Evolutionary conservation across 2,888 invertebrate species (phyloP).

Genomic region (Drepanosiphum platanoidis): DNA sequence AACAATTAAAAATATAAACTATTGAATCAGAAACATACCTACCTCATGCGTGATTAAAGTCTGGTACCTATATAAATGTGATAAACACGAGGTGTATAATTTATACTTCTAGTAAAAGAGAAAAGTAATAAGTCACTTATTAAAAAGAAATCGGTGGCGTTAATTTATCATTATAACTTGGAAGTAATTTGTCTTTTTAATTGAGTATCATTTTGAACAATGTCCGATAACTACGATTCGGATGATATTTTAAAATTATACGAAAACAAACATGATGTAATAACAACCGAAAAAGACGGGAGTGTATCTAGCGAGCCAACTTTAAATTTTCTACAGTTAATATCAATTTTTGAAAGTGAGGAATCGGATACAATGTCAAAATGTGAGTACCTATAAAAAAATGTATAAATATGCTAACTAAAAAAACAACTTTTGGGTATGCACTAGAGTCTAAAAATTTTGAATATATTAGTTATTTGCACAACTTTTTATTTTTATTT

Average conservation of each 20-base stretch:
- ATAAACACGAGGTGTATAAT: neutral
- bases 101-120: neutral
- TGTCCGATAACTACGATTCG: neutral
- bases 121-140: neutral
- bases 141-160: neutral
- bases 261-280: neutral
- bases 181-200: neutral
- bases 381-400: constrained; percentile 23
- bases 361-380: neutral
- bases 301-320: neutral
- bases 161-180: neutral
- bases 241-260: neutral
- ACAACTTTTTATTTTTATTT: no score
- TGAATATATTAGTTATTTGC: no score
- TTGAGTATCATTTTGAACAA: neutral
- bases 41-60: neutral
- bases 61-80: neutral
- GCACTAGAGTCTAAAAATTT: no score
- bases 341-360: constrained; percentile 48
- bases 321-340: constrained; percentile 6
- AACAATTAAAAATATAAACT: constrained; percentile 37
- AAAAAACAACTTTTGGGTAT: no score
- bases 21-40: constrained; percentile 37
- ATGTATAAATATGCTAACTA: no score
- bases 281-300: neutral